Percentiles rank a stretch among this genome's conserved stretches.
Conservation (phyloP, 2,113 vertebrate species). For the Octodon degus region DNA sequence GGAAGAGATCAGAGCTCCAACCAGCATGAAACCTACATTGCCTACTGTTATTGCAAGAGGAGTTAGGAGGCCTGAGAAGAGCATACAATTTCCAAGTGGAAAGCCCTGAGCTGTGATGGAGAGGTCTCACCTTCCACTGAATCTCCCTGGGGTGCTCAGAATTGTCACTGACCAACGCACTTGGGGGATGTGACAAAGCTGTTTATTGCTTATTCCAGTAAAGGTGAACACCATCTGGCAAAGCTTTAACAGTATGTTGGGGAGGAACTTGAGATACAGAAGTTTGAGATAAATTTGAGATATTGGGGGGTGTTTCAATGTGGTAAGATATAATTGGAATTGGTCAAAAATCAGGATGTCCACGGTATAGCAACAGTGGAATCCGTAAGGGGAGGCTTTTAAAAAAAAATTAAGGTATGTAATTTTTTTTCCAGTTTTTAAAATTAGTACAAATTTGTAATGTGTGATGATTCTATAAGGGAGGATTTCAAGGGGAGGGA, state of each 20-base stretch:
- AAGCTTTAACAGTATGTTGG: conserved; percentile 2
- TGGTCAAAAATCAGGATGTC: neutral
- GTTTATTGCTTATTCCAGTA: neutral
- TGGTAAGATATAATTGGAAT: neutral
- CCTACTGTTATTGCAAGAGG: neutral
- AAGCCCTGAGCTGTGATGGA: neutral
- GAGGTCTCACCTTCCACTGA: neutral
- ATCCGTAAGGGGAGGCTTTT: neutral
- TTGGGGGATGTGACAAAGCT: neutral
- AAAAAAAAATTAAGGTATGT: neutral
- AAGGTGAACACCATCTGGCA: neutral
- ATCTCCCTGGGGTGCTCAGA: neutral
- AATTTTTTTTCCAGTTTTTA: neutral
- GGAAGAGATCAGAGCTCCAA: neutral
- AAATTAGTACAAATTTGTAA: neutral
- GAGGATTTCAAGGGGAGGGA: neutral
- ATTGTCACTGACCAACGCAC: neutral
- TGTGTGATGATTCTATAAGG: neutral
- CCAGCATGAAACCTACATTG: neutral
- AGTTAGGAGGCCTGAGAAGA: neutral
- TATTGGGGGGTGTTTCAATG: neutral
- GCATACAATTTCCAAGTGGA: neutral
- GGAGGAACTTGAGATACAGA: neutral
- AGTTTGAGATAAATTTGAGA: neutral
- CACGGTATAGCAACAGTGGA: neutral